Evolutionary conservation across 2,888 invertebrate species (phyloP), one percentile per base, ranked within the genome.

Genomic region (Tiphia femorata): DNA sequence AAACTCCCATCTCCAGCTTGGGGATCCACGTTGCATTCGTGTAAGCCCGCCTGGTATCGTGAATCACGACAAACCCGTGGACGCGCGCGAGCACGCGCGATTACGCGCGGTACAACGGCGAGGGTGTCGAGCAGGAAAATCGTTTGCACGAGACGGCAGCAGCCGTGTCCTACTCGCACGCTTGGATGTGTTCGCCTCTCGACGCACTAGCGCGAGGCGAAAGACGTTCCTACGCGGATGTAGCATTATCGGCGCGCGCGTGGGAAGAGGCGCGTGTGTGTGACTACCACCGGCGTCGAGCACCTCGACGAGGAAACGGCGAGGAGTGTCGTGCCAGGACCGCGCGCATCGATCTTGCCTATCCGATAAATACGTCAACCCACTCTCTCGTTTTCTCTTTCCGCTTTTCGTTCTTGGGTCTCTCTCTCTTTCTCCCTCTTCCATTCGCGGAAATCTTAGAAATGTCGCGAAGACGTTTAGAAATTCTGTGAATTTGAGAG

Each of bases 261-360:
- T 71, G 60, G 71, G 71, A 55, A 33, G 12, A 14, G 58, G 67
- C 58, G 54, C 53, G 61, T 62, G 54, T 25, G 20, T 21, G 20
- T 20, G 4, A 35, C 14, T 14, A n/a, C 35, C 35, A 35, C n/a
- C 35, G 35, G 7, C n/a, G 35, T 6, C 19, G 16, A 21, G 16
- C 41, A 19, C 19, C 7, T 46, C 59, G 47, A 50, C 56, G 49
- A 43, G 55, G 50, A 62, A 55, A 58, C 64, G 27, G 33, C 38
- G 30, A 25, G 53, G 58, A 62, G 60, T 62, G 64, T 69, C 66
- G 48, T 62, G 71, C 51, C 56, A 41, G 48, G 12, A 49, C 61
- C 61, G n/a, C n/a, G 61, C 49, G 68, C 72, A 75, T 73, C 75
- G 70, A 73, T 76, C 70, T 73, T 61, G 64, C 57, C 73, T 64